Conservation (phyloP, 1,140 invertebrate species). For the Watersipora subatra region DNA sequence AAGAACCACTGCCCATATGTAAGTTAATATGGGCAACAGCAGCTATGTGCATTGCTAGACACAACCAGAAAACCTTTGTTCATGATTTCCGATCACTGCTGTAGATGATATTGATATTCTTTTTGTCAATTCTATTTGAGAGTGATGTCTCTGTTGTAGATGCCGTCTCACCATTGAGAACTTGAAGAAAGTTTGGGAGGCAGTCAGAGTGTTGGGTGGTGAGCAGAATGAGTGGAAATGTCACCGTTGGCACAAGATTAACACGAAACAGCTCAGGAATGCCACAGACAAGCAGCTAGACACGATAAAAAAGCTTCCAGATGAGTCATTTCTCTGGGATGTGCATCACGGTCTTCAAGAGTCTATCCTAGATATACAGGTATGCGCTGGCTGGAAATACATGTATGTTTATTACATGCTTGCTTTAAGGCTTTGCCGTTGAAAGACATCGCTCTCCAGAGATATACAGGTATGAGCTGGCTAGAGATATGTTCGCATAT, state of each 20-base stretch:
- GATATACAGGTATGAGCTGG: no score
- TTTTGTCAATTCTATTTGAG: no score
- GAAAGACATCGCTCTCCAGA: no score
- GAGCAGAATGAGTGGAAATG: constrained; percentile 37
- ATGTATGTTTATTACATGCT: no score
- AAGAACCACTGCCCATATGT: no score
- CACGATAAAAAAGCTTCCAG: constrained; percentile 26
- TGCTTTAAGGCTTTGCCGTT: no score
- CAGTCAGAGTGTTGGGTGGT: constrained; percentile 30
- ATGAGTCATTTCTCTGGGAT: constrained; percentile 34
- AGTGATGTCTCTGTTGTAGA: constrained; percentile 16
- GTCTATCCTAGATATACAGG: constrained; percentile 36
- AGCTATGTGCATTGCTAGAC: no score
- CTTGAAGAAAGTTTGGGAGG: constrained; percentile 37
- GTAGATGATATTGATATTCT: no score
- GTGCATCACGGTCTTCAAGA: constrained; percentile 33
- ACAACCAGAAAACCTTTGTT: no score
- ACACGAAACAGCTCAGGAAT: constrained; percentile 30
- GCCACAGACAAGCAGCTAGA: constrained; percentile 36
- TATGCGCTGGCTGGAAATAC: constrained; percentile 13
- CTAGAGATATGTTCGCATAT: no score
- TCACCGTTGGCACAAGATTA: constrained; percentile 39
- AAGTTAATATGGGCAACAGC: no score
- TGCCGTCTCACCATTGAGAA: constrained; percentile 32
- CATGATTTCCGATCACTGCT: no score